A percentile compares a stretch with the other conserved stretches of the same genome.
phyloP scores from a whole-genome alignment of 1,140 invertebrate species.

The Ceratina australensis region DNA sequence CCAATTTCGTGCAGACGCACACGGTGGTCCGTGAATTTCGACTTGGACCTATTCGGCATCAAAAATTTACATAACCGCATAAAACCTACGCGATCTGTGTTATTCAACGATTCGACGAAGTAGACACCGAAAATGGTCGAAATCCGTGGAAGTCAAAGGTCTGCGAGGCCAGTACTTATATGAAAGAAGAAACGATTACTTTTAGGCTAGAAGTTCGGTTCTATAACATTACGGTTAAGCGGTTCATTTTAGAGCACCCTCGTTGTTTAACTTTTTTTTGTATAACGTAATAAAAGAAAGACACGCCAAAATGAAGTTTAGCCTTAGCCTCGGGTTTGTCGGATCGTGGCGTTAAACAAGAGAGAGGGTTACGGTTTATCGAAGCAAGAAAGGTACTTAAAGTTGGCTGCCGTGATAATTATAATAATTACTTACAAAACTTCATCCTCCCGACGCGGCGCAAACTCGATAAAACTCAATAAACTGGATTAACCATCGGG shows the following conservation, averaged over 20 bases:
- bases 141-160: not conserved
- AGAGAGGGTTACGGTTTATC: conserved; percentile 9
- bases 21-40: conserved; percentile 14
- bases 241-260: too few relatives aligned
- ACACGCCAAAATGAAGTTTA: too few relatives aligned
- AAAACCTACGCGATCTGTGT: conserved; percentile 30
- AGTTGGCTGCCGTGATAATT: conserved; percentile 38
- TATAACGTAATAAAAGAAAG: too few relatives aligned
- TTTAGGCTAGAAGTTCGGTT: not conserved
- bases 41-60: conserved; percentile 23
- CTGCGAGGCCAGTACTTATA: not conserved
- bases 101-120: not conserved
- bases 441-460: conserved; percentile 3
- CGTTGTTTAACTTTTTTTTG: too few relatives aligned
- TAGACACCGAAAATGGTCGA: not conserved
- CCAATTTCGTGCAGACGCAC: conserved; percentile 39
- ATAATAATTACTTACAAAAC: conserved; percentile 46
- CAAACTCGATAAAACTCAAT: conserved; percentile 46
- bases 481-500: conserved; percentile 34
- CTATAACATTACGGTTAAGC: too few relatives aligned
- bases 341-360: conserved; percentile 7
- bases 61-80: conserved; percentile 51
- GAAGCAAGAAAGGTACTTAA: conserved; percentile 26
- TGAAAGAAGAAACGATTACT: not conserved
- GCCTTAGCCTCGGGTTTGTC: conserved; percentile 7